Evolutionary conservation across 2,888 invertebrate species (phyloP).

Genomic region (Serripes groenlandicus): DNA sequence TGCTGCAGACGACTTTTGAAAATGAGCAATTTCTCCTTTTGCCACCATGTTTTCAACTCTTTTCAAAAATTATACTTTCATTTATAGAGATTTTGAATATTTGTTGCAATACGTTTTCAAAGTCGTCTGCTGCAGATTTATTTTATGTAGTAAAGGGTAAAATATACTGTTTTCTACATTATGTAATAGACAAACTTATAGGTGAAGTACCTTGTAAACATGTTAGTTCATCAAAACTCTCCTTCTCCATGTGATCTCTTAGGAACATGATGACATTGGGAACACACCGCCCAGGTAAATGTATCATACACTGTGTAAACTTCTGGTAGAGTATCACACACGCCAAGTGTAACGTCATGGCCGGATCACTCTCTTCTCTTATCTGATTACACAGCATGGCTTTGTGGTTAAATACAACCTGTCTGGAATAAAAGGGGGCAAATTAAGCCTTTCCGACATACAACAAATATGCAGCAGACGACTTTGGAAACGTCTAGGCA

Average conservation of each 20-base stretch:
- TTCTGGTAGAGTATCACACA: slow-evolving; percentile 91
- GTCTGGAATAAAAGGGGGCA: slow-evolving; percentile 88
- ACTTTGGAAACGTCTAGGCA: no score
- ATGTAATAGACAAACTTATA: no score
- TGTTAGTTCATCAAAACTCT: slow-evolving; percentile 90
- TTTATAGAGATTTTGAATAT: no score
- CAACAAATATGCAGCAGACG: no score
- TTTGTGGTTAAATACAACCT: slow-evolving; percentile 92
- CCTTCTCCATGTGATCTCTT: slow-evolving; percentile 90
- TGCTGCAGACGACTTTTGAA: background rate
- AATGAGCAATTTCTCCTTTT: slow-evolving; percentile 1
- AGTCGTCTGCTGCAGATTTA: no score
- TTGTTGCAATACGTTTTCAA: no score
- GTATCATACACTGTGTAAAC: slow-evolving; percentile 93
- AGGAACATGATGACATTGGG: slow-evolving; percentile 92
- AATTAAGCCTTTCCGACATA: no score
- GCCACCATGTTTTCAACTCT: background rate
- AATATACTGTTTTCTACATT: no score
- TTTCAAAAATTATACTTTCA: no score
- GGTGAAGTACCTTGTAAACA: slow-evolving; percentile 93
- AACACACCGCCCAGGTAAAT: slow-evolving; percentile 97
- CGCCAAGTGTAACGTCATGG: slow-evolving; percentile 84
- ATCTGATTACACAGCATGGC: slow-evolving; percentile 93
- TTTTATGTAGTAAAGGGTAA: no score
- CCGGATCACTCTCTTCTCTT: slow-evolving; percentile 86